Evolutionary conservation across 2,797 vertebrate genomes (phyloP).

Genomic region (Ammospiza maritima): DNA sequence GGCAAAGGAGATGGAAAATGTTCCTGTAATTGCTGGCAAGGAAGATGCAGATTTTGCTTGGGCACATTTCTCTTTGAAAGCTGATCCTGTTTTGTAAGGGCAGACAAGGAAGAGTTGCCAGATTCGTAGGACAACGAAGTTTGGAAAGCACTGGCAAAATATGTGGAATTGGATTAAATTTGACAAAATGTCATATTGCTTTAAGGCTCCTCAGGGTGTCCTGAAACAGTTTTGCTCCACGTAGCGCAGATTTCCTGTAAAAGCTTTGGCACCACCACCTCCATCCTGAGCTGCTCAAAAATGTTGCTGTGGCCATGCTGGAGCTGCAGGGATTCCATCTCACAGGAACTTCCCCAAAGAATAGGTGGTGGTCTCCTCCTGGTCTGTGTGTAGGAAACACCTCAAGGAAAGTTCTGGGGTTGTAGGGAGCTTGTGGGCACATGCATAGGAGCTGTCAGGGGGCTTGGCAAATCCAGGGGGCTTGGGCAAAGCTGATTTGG

Average conservation of each 20-base stretch:
- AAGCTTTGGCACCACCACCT: background rate
- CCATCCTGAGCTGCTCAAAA: background rate
- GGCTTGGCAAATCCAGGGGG: background rate
- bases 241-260: constrained; percentile 13
- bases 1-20: constrained; percentile 52
- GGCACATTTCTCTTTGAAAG: constrained; percentile 62
- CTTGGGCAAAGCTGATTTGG: background rate
- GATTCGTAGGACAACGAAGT: constrained; percentile 53
- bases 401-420: background rate
- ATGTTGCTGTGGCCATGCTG: background rate
- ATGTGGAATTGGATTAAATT: constrained; percentile 64
- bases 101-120: constrained; percentile 60
- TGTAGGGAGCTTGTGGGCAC: background rate
- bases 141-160: constrained; percentile 57
- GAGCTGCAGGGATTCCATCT: background rate
- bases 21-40: constrained; percentile 45
- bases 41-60: constrained; percentile 47
- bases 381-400: background rate
- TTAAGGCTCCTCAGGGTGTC: constrained; percentile 50
- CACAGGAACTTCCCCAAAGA: background rate
- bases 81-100: constrained; percentile 62
- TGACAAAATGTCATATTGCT: constrained; percentile 68
- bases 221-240: constrained; percentile 33
- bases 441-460: background rate
- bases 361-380: background rate